phyloP scores from a whole-genome alignment of 1,140 invertebrate species.

The Drosophila elegans region DNA sequence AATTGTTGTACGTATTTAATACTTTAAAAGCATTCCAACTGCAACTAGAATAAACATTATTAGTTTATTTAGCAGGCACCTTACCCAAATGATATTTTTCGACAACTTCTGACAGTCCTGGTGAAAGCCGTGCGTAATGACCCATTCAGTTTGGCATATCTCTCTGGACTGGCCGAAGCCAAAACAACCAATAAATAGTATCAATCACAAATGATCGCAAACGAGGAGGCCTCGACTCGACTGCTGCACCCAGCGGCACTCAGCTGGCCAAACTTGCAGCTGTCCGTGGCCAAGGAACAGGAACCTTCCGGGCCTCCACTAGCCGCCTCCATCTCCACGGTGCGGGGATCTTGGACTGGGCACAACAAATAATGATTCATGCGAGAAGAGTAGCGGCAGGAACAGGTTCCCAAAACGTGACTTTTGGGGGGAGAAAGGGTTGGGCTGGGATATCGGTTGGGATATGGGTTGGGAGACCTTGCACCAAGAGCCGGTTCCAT shows the following conservation, averaged over 20 bases:
- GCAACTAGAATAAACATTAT: too few species aligned
- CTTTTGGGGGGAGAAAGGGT: slow-evolving; percentile 25
- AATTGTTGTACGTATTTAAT: too few species aligned
- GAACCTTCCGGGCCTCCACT: slow-evolving; percentile 13
- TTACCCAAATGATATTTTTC: neutral
- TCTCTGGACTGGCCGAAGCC: slow-evolving; percentile 37
- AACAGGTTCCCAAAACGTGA: slow-evolving; percentile 77
- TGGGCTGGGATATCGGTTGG: too few species aligned
- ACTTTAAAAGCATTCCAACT: too few species aligned
- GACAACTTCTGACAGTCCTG: slow-evolving; percentile 16
- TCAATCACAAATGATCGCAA: slow-evolving; percentile 81
- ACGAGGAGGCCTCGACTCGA: slow-evolving; percentile 59
- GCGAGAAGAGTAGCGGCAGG: slow-evolving; percentile 76
- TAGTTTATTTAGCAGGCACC: neutral
- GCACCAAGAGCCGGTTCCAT: slow-evolving; percentile 5
- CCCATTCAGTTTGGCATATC: slow-evolving; percentile 29
- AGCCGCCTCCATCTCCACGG: neutral
- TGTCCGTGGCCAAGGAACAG: slow-evolving; percentile 55
- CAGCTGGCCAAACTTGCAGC: slow-evolving; percentile 77
- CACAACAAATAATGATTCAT: slow-evolving; percentile 82
- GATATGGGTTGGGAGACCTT: slow-evolving; percentile 16
- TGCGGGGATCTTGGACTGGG: slow-evolving; percentile 14
- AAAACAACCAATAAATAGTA: slow-evolving; percentile 79
- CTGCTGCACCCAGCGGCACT: slow-evolving; percentile 55
- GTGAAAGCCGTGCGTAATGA: slow-evolving; percentile 28